A percentile compares a stretch with the other conserved stretches of the same genome.
Evolutionary conservation across 2,888 invertebrate genomes (phyloP).

Genomic region (Bellardia pandia): DNA sequence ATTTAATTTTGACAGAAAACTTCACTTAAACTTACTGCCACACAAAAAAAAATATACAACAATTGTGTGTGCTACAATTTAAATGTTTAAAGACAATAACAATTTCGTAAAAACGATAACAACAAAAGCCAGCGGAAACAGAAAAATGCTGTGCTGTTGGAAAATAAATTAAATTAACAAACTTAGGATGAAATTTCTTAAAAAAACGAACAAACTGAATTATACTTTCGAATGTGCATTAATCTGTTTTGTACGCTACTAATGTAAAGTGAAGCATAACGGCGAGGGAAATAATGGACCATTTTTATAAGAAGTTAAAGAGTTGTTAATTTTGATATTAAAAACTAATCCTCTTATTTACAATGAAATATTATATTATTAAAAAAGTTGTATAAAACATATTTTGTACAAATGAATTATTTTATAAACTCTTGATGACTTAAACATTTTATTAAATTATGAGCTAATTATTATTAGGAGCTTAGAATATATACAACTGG

Average conservation of each 20-base stretch:
- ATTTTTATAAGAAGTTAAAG: too few species aligned
- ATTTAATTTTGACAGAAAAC: constrained; percentile 5
- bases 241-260: constrained; percentile 3
- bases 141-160: constrained; percentile 1
- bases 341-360: too few species aligned
- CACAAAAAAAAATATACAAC: constrained; percentile 12
- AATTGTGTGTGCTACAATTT: neutral
- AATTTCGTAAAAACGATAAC: neutral
- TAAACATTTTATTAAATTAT: too few species aligned
- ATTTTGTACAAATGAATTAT: too few species aligned
- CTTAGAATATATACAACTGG: too few species aligned
- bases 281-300: neutral
- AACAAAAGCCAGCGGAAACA: neutral
- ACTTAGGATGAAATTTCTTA: constrained; percentile 19
- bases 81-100: neutral
- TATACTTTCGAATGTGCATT: constrained; percentile 2
- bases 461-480: too few species aligned
- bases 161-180: constrained; percentile 55
- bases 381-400: too few species aligned
- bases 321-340: too few species aligned
- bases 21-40: neutral
- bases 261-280: too few species aligned
- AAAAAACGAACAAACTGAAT: neutral
- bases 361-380: too few species aligned
- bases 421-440: too few species aligned